Evolutionary conservation across 1,140 invertebrate genomes (phyloP).

Genomic region (Matsumurasca onukii): DNA sequence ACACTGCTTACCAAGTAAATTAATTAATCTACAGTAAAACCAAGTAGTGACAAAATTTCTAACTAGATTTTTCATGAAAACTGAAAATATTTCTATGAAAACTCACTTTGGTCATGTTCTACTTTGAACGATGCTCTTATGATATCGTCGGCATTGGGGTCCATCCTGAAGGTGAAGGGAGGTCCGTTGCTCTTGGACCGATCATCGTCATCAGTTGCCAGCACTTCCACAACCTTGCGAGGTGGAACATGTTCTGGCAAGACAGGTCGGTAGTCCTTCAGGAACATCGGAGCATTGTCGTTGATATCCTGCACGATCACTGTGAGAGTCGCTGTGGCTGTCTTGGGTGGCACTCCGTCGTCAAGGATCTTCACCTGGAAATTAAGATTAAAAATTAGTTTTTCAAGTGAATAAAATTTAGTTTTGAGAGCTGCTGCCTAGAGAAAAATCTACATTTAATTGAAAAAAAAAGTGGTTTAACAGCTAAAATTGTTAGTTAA

Average conservation of each 20-base stretch:
- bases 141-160: conserved; percentile 88
- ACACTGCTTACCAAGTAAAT: too few relatives aligned
- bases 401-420: too few relatives aligned
- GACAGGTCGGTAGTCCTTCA: conserved; percentile 90
- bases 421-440: too few relatives aligned
- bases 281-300: conserved; percentile 89
- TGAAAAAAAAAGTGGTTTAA: too few relatives aligned
- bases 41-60: too few relatives aligned
- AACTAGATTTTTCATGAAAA: not conserved
- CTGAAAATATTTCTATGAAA: not conserved
- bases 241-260: conserved; percentile 87
- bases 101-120: conserved; percentile 89
- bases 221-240: conserved; percentile 87
- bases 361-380: conserved; percentile 86
- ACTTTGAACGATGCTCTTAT: conserved; percentile 93
- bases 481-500: too few relatives aligned
- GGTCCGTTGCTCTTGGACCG: conserved; percentile 92
- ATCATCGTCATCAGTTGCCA: conserved; percentile 94
- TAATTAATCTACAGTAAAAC: too few relatives aligned
- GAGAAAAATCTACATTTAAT: too few relatives aligned
- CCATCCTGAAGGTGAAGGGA: conserved; percentile 90
- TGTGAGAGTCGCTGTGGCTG: conserved; percentile 92
- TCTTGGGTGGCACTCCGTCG: conserved; percentile 90
- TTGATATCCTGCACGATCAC: conserved; percentile 96
- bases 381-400: conserved; percentile 29